Evolutionary conservation across 64 coral and sea anemone genomes (phyloP).

Genomic region (Stylophora pistillata): DNA sequence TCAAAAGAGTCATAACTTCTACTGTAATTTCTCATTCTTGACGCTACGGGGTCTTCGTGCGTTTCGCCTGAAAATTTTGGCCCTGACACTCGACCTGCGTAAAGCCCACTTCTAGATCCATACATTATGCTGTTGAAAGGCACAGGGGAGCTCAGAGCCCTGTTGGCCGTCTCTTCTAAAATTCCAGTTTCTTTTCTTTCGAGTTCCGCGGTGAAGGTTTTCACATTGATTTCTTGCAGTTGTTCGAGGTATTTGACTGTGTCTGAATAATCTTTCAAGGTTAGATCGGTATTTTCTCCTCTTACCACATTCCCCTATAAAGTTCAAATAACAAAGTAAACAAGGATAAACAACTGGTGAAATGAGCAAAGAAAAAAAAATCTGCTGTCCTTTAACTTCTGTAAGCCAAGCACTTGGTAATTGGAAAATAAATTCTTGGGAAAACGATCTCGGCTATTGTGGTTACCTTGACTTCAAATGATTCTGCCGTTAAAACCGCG

Average conservation of each 20-base stretch:
- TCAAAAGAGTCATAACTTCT: slow-evolving; percentile 28
- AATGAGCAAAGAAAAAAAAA: slow-evolving; percentile 34
- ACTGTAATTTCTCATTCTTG: neutral
- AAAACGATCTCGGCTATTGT: slow-evolving; percentile 17
- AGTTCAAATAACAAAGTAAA: slow-evolving; percentile 87
- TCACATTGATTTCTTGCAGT: slow-evolving; percentile 31
- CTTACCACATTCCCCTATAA: slow-evolving; percentile 74
- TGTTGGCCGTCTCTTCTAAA: neutral
- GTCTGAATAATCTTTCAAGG: slow-evolving; percentile 27
- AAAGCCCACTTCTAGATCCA: neutral
- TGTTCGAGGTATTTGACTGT: slow-evolving; percentile 41
- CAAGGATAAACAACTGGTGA: slow-evolving; percentile 67
- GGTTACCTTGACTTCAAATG: slow-evolving; percentile 38
- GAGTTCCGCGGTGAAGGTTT: slow-evolving; percentile 16
- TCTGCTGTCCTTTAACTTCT: neutral
- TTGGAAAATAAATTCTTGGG: slow-evolving; percentile 19
- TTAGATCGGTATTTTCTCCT: slow-evolving; percentile 55
- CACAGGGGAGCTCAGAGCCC: neutral
- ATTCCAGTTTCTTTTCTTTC: neutral
- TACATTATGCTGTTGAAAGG: slow-evolving; percentile 31
- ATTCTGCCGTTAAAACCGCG: slow-evolving; percentile 1
- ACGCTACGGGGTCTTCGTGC: neutral
- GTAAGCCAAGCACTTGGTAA: neutral
- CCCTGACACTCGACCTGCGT: neutral
- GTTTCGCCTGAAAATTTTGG: slow-evolving; percentile 9